Percentiles rank a stretch among this genome's conserved stretches.
phyloP scores from a whole-genome alignment of 2,797 vertebrate species.

The Sebastes elongatus region DNA sequence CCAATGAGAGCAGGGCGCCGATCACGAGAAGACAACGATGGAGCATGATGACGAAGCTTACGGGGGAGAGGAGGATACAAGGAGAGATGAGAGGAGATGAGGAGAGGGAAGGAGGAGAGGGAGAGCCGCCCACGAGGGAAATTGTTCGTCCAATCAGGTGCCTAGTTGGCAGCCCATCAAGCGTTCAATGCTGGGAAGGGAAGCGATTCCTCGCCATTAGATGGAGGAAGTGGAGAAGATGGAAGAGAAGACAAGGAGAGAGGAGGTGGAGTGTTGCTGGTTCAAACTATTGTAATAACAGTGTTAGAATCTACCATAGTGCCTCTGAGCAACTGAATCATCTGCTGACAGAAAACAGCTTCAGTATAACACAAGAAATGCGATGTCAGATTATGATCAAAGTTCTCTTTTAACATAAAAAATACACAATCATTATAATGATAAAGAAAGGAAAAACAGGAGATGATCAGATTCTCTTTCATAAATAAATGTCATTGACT shows the following conservation, averaged over 20 bases:
- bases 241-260: not conserved
- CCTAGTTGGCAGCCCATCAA: too few species aligned
- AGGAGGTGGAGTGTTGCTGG: too few species aligned
- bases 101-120: not conserved
- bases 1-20: constrained; percentile 41
- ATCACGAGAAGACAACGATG: not conserved
- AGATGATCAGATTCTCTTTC: not conserved
- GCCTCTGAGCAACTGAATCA: not conserved
- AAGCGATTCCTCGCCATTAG: not conserved
- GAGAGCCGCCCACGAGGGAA: too few species aligned
- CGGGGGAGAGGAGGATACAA: not conserved
- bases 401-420: not conserved
- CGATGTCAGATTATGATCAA: not conserved
- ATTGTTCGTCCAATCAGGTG: too few species aligned
- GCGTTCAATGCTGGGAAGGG: too few species aligned
- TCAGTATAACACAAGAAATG: not conserved
- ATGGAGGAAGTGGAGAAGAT: not conserved
- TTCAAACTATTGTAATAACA: not conserved
- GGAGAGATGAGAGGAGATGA: not conserved
- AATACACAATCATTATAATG: not conserved
- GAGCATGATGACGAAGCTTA: constrained; percentile 54
- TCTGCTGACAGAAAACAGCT: not conserved
- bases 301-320: not conserved
- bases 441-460: not conserved
- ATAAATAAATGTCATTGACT: not conserved